Conservation (phyloP, 2,113 vertebrate genomes). For the Heterocephalus glaber region DNA sequence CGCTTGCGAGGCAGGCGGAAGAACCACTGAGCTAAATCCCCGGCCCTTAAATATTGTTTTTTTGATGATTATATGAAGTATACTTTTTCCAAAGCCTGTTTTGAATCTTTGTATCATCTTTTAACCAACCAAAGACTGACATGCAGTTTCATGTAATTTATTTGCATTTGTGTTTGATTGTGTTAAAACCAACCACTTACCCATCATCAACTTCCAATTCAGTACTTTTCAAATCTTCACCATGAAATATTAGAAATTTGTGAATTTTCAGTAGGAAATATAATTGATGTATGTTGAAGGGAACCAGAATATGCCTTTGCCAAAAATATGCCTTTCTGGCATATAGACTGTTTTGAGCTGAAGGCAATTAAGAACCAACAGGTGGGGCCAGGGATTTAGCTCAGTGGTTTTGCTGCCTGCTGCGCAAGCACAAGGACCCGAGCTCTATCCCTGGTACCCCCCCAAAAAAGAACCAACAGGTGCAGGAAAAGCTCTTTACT, state of each 20-base stretch:
- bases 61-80: not conserved
- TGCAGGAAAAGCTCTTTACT: not conserved
- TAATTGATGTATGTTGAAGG: not conserved
- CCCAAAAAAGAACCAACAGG: not conserved
- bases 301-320: not conserved
- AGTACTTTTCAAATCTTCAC: not conserved
- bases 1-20: no score
- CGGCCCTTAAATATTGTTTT: no score
- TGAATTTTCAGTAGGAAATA: not conserved
- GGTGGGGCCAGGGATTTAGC: no score
- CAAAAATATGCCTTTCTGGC: not conserved
- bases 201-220: not conserved
- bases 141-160: not conserved
- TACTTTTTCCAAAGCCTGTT: not conserved
- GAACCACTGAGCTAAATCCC: no score
- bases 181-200: not conserved
- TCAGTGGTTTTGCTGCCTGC: no score
- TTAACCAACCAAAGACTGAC: not conserved
- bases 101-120: not conserved
- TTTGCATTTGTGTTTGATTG: slow-evolving; percentile 48
- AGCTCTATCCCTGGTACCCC: no score
- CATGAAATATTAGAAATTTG: not conserved
- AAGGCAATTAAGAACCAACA: not conserved
- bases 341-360: not conserved
- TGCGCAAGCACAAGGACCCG: no score